Percentiles rank a stretch among this genome's conserved stretches.
phyloP scores from a whole-genome alignment of 1,140 invertebrate species.

The Eurosta solidaginis region DNA sequence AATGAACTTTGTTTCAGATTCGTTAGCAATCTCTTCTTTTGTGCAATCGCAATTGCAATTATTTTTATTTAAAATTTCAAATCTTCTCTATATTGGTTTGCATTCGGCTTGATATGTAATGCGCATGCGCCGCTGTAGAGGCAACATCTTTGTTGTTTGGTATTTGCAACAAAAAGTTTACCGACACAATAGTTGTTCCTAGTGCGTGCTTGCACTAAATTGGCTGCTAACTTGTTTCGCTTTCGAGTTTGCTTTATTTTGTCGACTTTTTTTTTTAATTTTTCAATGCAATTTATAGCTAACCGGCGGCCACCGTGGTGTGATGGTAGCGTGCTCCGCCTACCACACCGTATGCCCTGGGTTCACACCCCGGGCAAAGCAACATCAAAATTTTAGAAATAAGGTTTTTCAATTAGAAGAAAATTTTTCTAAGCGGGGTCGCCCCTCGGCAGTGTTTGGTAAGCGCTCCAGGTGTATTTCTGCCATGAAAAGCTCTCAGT shows the following conservation, averaged over 20 bases:
- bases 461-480: too few relatives aligned
- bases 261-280: background rate
- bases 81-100: background rate
- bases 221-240: background rate
- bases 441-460: too few relatives aligned
- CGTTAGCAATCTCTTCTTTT: background rate
- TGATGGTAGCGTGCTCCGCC: too few relatives aligned
- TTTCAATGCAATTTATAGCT: background rate
- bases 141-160: background rate
- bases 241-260: background rate
- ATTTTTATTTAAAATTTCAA: conserved; percentile 24
- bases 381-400: too few relatives aligned
- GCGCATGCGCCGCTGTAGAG: background rate
- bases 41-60: background rate
- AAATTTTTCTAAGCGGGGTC: too few relatives aligned
- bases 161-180: background rate
- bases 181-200: background rate
- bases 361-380: too few relatives aligned
- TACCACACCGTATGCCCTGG: too few relatives aligned
- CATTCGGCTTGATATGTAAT: background rate
- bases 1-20: background rate
- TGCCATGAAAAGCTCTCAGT: too few relatives aligned
- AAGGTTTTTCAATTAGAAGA: too few relatives aligned
- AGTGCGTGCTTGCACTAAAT: conserved; percentile 7
- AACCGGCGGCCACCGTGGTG: too few relatives aligned